phyloP scores from a whole-genome alignment of 2,113 vertebrate species.

The Lophochroa leadbeateri region DNA sequence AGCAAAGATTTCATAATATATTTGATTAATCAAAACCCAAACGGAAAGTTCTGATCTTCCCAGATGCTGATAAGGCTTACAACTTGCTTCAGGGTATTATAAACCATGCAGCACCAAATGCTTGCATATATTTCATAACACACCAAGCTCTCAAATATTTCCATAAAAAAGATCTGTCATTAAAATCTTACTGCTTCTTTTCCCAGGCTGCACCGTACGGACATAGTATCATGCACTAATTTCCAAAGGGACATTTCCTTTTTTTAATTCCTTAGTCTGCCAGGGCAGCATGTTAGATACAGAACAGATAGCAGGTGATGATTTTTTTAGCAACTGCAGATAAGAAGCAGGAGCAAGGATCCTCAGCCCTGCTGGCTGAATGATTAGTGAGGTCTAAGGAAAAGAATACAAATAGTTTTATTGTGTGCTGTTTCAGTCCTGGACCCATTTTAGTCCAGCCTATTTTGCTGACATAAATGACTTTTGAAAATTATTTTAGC shows the following conservation, averaged over 20 bases:
- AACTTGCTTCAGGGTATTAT: slow-evolving; percentile 43
- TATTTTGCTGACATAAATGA: not conserved
- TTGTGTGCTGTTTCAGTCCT: not conserved
- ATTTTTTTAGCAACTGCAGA: not conserved
- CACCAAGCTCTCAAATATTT: slow-evolving; percentile 3
- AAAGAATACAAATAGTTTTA: not conserved
- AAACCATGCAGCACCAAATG: slow-evolving; percentile 24
- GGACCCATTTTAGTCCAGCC: not conserved
- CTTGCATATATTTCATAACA: slow-evolving; percentile 39
- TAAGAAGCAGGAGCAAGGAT: not conserved
- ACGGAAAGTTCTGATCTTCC: slow-evolving; percentile 48
- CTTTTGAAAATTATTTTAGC: not conserved
- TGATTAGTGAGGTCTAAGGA: not conserved
- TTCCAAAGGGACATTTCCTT: not conserved
- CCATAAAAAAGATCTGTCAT: not conserved
- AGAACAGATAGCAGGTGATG: not conserved
- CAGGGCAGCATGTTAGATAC: not conserved
- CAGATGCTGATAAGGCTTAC: slow-evolving; percentile 36
- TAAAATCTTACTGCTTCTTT: not conserved
- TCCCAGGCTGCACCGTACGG: not conserved
- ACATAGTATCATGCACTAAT: not conserved
- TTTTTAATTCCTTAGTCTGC: not conserved
- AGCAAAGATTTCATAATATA: slow-evolving; percentile 59
- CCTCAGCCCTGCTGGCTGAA: not conserved
- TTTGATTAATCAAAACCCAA: slow-evolving; percentile 58